A percentile compares a stretch with the other conserved stretches of the same genome.
These are phyloP conservation scores for Melikaiella ostensackeni DNA, from an alignment of 2,888 invertebrate species.

Conservation along the genomic window DNA sequence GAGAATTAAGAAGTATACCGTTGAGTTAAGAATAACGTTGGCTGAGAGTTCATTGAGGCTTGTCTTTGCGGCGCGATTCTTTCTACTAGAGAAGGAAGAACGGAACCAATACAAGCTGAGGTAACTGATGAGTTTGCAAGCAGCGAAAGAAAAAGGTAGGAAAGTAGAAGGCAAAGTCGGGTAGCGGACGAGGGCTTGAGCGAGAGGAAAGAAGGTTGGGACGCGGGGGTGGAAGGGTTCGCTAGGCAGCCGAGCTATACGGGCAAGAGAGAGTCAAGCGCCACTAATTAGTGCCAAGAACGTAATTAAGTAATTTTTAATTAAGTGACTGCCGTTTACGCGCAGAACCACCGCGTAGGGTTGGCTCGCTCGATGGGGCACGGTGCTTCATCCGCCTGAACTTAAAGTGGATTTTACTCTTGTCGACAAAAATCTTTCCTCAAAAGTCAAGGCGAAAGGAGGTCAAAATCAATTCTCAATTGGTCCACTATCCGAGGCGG, in stretches of 20 bases:
- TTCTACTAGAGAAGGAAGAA: slow-evolving; percentile 35
- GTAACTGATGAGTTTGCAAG: slow-evolving; percentile 26
- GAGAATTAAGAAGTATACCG: slow-evolving; percentile 2
- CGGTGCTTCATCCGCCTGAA: slow-evolving; percentile 49
- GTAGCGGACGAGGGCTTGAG: slow-evolving; percentile 43
- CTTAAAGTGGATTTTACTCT: slow-evolving; percentile 49
- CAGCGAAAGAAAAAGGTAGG: slow-evolving; percentile 2
- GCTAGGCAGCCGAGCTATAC: slow-evolving; percentile 60
- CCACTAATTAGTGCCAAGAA: slow-evolving; percentile 83
- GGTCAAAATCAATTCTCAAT: slow-evolving; percentile 51
- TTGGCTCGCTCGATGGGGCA: slow-evolving; percentile 56
- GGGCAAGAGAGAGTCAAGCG: slow-evolving; percentile 72
- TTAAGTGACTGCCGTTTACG: slow-evolving; percentile 79
- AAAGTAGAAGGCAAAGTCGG: slow-evolving; percentile 24
- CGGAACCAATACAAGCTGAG: slow-evolving; percentile 40
- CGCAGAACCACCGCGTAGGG: slow-evolving; percentile 68
- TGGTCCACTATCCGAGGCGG: slow-evolving; percentile 55
- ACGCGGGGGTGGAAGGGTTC: slow-evolving; percentile 51
- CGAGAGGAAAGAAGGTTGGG: slow-evolving; percentile 52
- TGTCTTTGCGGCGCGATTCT: slow-evolving; percentile 34
- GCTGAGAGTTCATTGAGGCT: slow-evolving; percentile 9
- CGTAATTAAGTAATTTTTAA: slow-evolving; percentile 84
- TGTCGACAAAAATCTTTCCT: slow-evolving; percentile 37
- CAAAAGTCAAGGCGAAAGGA: slow-evolving; percentile 45
- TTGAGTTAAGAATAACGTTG: slow-evolving; percentile 15